These are phyloP conservation scores for Platichthys flesus DNA, from an alignment of 2,113 vertebrate genomes.

Conservation along the genomic window DNA sequence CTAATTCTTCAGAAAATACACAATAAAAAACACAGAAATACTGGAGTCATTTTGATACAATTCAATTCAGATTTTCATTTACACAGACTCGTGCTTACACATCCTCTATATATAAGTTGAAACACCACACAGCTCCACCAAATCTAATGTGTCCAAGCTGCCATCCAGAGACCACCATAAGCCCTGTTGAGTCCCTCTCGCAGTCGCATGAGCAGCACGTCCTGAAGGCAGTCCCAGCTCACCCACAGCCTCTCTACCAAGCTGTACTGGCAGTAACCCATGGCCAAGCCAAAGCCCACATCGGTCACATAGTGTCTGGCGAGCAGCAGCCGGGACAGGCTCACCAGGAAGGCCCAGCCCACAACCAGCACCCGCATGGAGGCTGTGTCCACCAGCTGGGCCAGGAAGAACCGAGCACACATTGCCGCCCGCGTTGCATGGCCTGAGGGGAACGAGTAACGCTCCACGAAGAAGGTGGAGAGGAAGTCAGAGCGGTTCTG, in stretches of 20 bases:
- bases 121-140: constrained; percentile 1
- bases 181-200: constrained; percentile 57
- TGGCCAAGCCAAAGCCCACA: constrained; percentile 87
- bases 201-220: constrained; percentile 80
- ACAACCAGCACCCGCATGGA: constrained; percentile 86
- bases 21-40: not conserved
- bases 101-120: not conserved
- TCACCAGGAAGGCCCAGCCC: constrained; percentile 87
- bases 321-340: constrained; percentile 89
- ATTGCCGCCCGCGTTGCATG: constrained; percentile 89
- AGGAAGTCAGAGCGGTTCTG: constrained; percentile 93
- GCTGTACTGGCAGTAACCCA: constrained; percentile 89
- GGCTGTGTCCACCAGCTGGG: constrained; percentile 86
- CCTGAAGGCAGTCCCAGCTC: constrained; percentile 82
- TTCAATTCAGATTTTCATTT: constrained; percentile 2
- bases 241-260: constrained; percentile 90
- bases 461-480: constrained; percentile 88
- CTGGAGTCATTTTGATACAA: not conserved
- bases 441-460: constrained; percentile 91
- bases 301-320: constrained; percentile 91
- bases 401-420: constrained; percentile 87
- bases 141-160: constrained; percentile 50
- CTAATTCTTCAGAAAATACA: constrained; percentile 1
- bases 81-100: constrained; percentile 34
- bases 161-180: constrained; percentile 55